phyloP scores from a whole-genome alignment of 2,797 vertebrate genomes.

The Sebastiscus tertius region DNA sequence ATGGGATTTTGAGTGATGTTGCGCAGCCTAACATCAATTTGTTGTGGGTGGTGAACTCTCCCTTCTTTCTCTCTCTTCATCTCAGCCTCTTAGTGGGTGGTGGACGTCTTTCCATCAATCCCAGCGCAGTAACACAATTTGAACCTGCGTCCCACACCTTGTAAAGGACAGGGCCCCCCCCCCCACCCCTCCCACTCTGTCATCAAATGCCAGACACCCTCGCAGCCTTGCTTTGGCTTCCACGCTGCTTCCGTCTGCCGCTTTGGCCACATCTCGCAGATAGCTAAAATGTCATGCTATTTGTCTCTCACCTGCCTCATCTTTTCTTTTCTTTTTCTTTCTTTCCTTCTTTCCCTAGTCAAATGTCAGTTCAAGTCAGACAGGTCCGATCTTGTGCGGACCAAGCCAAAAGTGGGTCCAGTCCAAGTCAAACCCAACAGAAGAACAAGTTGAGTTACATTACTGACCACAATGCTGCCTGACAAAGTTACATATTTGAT shows the following conservation, averaged over 20 bases:
- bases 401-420: neutral
- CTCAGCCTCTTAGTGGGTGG: slow-evolving; percentile 33
- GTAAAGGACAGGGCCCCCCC: slow-evolving; percentile 24
- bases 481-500: neutral
- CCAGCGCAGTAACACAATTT: slow-evolving; percentile 47
- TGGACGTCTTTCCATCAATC: slow-evolving; percentile 48
- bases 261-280: slow-evolving; percentile 15
- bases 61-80: slow-evolving; percentile 18
- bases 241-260: slow-evolving; percentile 8
- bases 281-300: slow-evolving; percentile 25
- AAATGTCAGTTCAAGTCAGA: neutral
- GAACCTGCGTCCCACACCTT: slow-evolving; percentile 53
- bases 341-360: neutral
- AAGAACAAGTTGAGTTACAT: neutral
- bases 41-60: slow-evolving; percentile 25
- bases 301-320: neutral
- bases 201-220: slow-evolving; percentile 40
- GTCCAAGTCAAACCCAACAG: neutral
- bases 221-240: slow-evolving; percentile 19
- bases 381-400: neutral
- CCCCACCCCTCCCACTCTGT: neutral
- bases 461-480: neutral
- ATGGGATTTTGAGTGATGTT: slow-evolving; percentile 19
- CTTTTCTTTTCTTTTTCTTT: neutral
- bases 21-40: neutral